phyloP scores from a whole-genome alignment of 1,140 invertebrate species.

The Drosophila nikananu region DNA sequence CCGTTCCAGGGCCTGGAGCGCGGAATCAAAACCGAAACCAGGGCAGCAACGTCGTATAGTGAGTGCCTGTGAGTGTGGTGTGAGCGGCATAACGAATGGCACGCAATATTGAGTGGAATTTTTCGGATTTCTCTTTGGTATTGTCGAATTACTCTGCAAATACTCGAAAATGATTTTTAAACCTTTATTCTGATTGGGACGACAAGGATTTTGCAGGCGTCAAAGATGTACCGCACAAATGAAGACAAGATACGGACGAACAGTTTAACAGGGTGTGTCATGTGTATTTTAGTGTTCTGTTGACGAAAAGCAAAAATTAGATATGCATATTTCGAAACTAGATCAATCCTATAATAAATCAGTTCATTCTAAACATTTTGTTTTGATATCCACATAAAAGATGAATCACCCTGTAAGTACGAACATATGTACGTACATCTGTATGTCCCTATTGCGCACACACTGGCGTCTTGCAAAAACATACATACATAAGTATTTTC shows the following conservation, averaged over 20 bases:
- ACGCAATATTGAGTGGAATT: not conserved
- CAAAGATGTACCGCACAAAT: not conserved
- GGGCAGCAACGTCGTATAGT: slow-evolving; percentile 8
- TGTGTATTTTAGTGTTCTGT: not conserved
- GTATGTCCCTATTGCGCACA: slow-evolving; percentile 18
- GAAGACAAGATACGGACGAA: not conserved
- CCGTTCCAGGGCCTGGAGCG: slow-evolving; percentile 19
- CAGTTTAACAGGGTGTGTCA: not conserved
- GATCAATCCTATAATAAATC: not conserved
- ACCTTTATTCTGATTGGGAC: not conserved
- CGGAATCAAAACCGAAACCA: slow-evolving; percentile 11
- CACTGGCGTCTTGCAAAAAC: slow-evolving; percentile 16
- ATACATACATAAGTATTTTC: slow-evolving; percentile 31
- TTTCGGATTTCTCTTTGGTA: not conserved
- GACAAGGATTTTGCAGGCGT: not conserved
- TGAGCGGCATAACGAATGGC: not conserved
- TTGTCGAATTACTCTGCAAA: not conserved
- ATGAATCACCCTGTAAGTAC: slow-evolving; percentile 6
- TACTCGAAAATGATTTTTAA: slow-evolving; percentile 1
- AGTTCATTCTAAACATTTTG: not conserved
- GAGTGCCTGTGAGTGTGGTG: slow-evolving; percentile 3
- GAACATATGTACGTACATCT: slow-evolving; percentile 23
- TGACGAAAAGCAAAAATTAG: not conserved
- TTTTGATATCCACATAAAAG: slow-evolving; percentile 7
- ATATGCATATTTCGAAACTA: not conserved